Evolutionary conservation across 2,113 vertebrate species (phyloP).

Genomic region (Hydropotes inermis): DNA sequence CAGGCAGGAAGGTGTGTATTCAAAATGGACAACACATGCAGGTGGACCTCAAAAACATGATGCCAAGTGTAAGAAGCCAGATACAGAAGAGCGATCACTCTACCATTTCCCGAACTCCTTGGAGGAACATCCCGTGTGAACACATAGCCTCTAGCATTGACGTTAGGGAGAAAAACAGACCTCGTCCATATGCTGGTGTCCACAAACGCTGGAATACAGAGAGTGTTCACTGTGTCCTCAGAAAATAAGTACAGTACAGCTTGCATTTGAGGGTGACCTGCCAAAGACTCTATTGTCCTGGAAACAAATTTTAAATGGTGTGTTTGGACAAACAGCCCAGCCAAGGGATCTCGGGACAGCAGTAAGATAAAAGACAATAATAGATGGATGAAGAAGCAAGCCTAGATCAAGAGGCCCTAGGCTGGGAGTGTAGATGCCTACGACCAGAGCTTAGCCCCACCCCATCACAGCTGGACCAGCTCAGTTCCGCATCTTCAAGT

Average conservation of each 20-base stretch:
- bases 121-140: background rate
- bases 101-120: background rate
- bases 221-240: background rate
- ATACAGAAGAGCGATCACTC: background rate
- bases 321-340: background rate
- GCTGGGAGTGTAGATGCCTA: background rate
- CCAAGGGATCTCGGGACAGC: background rate
- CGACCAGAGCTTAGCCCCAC: background rate
- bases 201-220: background rate
- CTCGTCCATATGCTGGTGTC: background rate
- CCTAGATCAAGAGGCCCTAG: background rate
- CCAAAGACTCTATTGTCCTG: background rate
- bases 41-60: background rate
- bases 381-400: background rate
- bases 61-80: background rate
- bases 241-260: background rate
- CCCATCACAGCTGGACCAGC: slow-evolving; percentile 45
- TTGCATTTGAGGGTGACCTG: background rate
- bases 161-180: background rate
- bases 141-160: background rate
- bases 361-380: background rate
- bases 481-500: background rate
- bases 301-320: background rate
- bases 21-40: accelerated
- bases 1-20: accelerated